Base-by-base conservation (phyloP, 53 echinoderm and acorn worm genomes). In the Pentamera pediparva region DNA sequence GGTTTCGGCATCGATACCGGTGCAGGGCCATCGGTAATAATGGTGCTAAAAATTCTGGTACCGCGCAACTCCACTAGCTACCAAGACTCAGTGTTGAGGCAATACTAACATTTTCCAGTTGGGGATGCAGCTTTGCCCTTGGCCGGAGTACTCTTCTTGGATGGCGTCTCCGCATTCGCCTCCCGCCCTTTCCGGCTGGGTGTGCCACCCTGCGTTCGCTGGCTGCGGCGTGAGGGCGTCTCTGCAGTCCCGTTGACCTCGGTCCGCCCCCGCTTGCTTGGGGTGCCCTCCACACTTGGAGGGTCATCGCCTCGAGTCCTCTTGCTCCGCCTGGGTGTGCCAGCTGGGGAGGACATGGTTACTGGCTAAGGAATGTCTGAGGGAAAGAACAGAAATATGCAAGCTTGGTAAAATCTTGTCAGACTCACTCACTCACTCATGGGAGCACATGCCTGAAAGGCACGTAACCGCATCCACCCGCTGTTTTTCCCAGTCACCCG, bases 301-400 rank as follows among this genome's bases (percentile, higher is more conserved):
- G 79, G 78, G 45, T 80, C 83, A 27, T 81, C 88, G 20, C 65
- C 78, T 2, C 96, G 85, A 25, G 81, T 91, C 61, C 88, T 64
- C 67, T 96, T 96, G 81, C 84, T 92, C 37, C 96, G 80, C 11
- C 84, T 62, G 3, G 89, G 89, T 59, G 89, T 93, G 35, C 83
- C 70, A 61, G 86, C 86, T 38, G 96, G 91, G 25, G 96, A 96
- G 0, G 73, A 72, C 73, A 72, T 72, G 5, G 32, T 67, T 28
- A 15, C 43, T 41, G 43, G 43, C 8, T 8, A 41, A 41, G 15
- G 43, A 41, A 41, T 10, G 43, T 41, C 8, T 10, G 15, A 41
- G 15, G 8, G 15, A 15, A 41, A 41, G 9, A 41, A 41, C 15
- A 8, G 43, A 41, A 41, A 10, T 10, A 41, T 10, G 15, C 9